Percentiles rank a stretch among this genome's conserved stretches.
phyloP scores from a whole-genome alignment of 2,113 vertebrate species.

The Promerops cafer region DNA sequence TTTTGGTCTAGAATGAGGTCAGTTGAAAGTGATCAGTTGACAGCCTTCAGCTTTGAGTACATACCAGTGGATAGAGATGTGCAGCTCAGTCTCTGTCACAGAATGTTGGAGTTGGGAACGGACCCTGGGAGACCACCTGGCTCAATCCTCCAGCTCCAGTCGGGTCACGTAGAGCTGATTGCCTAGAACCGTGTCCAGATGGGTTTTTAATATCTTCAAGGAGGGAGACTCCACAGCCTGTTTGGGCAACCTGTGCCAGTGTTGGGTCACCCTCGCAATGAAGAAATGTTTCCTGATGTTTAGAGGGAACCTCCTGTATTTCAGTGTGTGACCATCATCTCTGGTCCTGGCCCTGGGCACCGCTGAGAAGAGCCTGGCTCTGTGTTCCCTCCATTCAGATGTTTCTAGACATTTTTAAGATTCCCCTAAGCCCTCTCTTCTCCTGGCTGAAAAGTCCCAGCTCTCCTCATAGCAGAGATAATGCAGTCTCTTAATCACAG shows the following conservation, averaged over 20 bases:
- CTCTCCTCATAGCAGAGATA: background rate
- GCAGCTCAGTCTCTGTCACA: background rate
- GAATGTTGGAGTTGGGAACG: background rate
- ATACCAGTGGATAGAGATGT: background rate
- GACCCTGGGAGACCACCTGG: background rate
- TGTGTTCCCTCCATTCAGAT: background rate
- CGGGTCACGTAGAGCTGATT: background rate
- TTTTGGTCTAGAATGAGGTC: background rate
- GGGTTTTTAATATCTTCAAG: background rate
- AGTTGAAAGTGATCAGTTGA: background rate
- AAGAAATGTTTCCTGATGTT: background rate
- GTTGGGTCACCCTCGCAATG: background rate
- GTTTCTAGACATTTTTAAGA: background rate
- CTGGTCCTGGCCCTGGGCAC: background rate
- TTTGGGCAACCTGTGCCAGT: background rate
- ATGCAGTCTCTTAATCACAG: background rate
- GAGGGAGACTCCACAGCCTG: background rate
- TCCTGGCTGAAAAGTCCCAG: background rate
- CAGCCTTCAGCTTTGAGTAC: background rate
- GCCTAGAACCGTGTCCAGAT: background rate
- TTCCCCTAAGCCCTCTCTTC: background rate
- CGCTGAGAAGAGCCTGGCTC: background rate
- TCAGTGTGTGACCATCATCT: background rate
- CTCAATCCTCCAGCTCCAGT: accelerated
- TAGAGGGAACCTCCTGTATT: background rate